Conservation (phyloP, 2,888 invertebrate species). For the Steinernema hermaphroditum region DNA sequence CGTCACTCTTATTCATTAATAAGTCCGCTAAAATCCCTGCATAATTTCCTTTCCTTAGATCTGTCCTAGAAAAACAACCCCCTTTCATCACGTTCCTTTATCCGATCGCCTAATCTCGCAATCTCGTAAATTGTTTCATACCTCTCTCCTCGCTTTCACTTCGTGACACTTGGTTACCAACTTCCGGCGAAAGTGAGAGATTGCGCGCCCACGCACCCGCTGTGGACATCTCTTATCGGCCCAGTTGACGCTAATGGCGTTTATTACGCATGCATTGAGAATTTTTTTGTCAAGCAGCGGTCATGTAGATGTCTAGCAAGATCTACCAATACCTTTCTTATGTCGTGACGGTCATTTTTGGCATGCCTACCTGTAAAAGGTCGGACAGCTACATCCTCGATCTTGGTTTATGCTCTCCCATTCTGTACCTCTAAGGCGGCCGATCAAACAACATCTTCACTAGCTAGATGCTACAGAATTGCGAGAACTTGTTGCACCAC, state of each 20-base stretch:
- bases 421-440: too few species aligned
- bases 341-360: too few species aligned
- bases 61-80: constrained; percentile 10
- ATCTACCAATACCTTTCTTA: too few species aligned
- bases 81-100: background rate
- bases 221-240: background rate
- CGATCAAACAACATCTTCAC: too few species aligned
- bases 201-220: background rate
- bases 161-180: background rate
- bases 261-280: constrained; percentile 23
- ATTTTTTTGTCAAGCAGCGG: background rate
- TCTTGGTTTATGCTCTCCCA: too few species aligned
- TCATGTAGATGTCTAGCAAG: too few species aligned
- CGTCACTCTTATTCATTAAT: too few species aligned
- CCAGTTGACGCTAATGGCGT: background rate
- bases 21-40: too few species aligned
- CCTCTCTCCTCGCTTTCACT: constrained; percentile 13
- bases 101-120: background rate
- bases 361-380: too few species aligned
- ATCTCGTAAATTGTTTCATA: constrained; percentile 10
- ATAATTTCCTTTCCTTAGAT: background rate
- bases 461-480: too few species aligned
- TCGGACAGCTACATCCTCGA: too few species aligned
- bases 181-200: background rate
- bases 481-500: background rate